Conservation (phyloP, 1,140 invertebrate species). For the Goniozus legneri region DNA sequence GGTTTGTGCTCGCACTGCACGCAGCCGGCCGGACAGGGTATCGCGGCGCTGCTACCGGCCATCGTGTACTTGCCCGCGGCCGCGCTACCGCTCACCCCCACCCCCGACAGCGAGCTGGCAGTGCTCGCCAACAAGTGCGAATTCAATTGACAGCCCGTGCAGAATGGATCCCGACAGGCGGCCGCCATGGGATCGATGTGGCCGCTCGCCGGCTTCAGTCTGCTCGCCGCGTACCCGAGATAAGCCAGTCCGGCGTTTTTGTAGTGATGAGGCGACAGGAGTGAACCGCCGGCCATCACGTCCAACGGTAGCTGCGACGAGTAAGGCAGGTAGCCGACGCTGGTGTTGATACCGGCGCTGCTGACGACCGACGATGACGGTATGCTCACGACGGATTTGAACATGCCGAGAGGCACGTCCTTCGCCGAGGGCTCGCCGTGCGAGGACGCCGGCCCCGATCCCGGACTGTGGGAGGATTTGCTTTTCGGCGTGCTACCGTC, state of each 20-base stretch:
- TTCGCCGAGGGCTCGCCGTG: constrained; percentile 60
- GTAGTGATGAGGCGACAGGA: not conserved
- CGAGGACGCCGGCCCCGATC: constrained; percentile 37
- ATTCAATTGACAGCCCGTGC: constrained; percentile 84
- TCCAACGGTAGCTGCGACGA: constrained; percentile 59
- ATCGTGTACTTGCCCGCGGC: constrained; percentile 60
- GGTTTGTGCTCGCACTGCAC: constrained; percentile 83
- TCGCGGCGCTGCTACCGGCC: constrained; percentile 29
- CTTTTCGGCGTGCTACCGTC: too few relatives aligned
- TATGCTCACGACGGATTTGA: constrained; percentile 58
- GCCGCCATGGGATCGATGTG: constrained; percentile 43
- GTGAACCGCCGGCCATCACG: constrained; percentile 67
- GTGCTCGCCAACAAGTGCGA: constrained; percentile 64
- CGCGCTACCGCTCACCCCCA: constrained; percentile 70
- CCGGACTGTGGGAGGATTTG: constrained; percentile 50
- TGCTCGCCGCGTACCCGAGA: constrained; percentile 60
- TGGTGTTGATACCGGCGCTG: constrained; percentile 47
- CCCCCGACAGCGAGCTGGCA: constrained; percentile 45
- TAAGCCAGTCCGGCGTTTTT: constrained; percentile 40
- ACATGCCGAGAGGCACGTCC: constrained; percentile 62
- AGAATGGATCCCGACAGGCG: constrained; percentile 87
- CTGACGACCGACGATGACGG: constrained; percentile 58
- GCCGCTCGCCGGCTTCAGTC: constrained; percentile 61
- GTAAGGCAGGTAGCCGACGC: constrained; percentile 51
- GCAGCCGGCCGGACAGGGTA: constrained; percentile 81